These are phyloP conservation scores for Neolamprologus variostigma DNA, from an alignment of 2,113 vertebrate genomes.

Conservation along the genomic window DNA sequence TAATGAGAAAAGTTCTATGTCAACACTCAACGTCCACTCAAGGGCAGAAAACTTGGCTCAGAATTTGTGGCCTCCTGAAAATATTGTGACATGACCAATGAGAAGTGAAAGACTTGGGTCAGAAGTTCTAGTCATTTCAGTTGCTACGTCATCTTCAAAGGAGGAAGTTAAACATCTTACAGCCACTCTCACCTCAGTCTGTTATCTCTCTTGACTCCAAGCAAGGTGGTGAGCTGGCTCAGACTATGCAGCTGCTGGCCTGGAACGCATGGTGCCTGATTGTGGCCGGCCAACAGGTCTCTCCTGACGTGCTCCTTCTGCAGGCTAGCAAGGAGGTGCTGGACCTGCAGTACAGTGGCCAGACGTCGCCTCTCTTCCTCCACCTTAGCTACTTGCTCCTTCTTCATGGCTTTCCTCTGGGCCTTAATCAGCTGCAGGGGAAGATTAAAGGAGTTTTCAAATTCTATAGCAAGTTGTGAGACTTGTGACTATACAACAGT, in stretches of 20 bases:
- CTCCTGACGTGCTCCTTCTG: conserved; percentile 79
- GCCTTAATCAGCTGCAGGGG: conserved; percentile 79
- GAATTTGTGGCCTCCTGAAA: neutral
- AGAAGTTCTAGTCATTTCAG: neutral
- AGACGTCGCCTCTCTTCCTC: conserved; percentile 83
- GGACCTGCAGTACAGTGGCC: conserved; percentile 80
- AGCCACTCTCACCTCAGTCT: conserved; percentile 69
- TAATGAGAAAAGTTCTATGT: rapidly evolving
- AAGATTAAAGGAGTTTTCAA: neutral
- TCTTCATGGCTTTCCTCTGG: conserved; percentile 80
- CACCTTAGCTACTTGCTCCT: conserved; percentile 73
- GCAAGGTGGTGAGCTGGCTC: conserved; percentile 77
- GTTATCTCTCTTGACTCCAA: conserved; percentile 77
- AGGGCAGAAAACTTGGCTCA: neutral
- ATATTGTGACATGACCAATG: neutral
- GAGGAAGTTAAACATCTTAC: rapidly evolving
- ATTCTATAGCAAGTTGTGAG: rapidly evolving
- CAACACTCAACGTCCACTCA: neutral
- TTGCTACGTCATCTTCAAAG: neutral
- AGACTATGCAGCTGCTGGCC: conserved; percentile 81
- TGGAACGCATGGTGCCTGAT: conserved; percentile 77
- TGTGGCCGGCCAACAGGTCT: conserved; percentile 77
- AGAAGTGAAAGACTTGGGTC: neutral
- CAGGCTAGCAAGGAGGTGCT: conserved; percentile 83
- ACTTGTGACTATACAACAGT: neutral